These are phyloP conservation scores for Seira sanloemensis DNA, from an alignment of 2,888 invertebrate species.

Conservation along the genomic window DNA sequence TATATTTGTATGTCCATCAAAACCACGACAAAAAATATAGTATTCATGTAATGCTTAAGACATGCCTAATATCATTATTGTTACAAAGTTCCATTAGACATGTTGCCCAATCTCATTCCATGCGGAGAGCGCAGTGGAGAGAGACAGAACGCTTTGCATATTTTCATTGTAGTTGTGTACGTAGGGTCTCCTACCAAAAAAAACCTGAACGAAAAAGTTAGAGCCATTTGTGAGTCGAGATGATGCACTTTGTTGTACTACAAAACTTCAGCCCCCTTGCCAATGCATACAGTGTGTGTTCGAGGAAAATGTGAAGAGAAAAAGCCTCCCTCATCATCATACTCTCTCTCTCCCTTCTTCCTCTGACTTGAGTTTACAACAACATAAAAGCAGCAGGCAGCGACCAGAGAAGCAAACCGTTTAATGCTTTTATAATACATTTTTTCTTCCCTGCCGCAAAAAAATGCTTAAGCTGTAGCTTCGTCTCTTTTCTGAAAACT, in stretches of 20 bases:
- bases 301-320: background rate
- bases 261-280: background rate
- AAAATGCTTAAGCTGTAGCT: background rate
- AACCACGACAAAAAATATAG: background rate
- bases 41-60: background rate
- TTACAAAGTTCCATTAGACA: conserved; percentile 36
- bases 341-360: conserved; percentile 13
- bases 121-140: background rate
- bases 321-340: background rate
- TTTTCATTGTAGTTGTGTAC: background rate
- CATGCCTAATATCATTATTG: background rate
- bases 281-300: conserved; percentile 20
- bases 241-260: conserved; percentile 46
- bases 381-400: background rate
- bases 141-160: background rate
- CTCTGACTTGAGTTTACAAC: background rate
- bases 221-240: conserved; percentile 11
- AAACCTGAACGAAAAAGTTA: background rate
- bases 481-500: background rate
- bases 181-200: background rate
- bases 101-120: conserved; percentile 42
- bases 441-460: background rate
- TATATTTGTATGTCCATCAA: background rate
- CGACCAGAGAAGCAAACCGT: conserved; percentile 13
- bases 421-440: conserved; percentile 38